These are phyloP conservation scores for Lasioglossum morio DNA, from an alignment of 2,888 invertebrate species.

Conservation along the genomic window DNA sequence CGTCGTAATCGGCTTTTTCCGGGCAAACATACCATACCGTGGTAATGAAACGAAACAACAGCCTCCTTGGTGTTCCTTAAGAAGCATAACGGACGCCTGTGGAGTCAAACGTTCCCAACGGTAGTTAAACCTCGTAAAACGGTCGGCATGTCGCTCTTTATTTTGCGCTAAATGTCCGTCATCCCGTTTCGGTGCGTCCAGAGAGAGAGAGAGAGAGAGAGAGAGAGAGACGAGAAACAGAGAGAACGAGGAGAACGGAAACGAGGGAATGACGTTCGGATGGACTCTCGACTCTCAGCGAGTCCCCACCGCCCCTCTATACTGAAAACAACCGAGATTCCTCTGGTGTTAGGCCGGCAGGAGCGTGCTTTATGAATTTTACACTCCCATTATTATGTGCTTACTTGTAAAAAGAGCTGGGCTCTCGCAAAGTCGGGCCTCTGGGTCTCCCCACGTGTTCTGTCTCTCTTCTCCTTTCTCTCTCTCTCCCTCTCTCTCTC, in stretches of 20 bases:
- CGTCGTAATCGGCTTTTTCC: constrained; percentile 43
- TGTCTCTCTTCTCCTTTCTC: not conserved
- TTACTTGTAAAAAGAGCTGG: constrained; percentile 58
- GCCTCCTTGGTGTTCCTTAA: constrained; percentile 41
- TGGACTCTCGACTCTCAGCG: not conserved
- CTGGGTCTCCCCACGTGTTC: not conserved
- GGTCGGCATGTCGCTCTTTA: constrained; percentile 55
- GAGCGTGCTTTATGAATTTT: constrained; percentile 68
- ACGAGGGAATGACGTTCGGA: constrained; percentile 7
- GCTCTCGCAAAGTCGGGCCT: not conserved
- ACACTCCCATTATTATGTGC: constrained; percentile 65
- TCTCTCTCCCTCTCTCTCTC: too few relatives aligned
- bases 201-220: too few relatives aligned
- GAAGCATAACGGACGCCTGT: constrained; percentile 51
- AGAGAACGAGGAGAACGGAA: not conserved
- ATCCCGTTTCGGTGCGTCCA: constrained; percentile 24
- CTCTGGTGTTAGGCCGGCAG: constrained; percentile 17
- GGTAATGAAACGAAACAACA: constrained; percentile 59
- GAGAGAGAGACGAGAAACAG: too few relatives aligned
- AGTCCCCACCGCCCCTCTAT: not conserved
- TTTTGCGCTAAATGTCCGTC: constrained; percentile 49
- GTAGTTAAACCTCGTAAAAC: constrained; percentile 59
- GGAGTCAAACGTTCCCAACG: constrained; percentile 52
- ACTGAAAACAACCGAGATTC: constrained; percentile 41
- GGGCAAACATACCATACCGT: constrained; percentile 37